Base-by-base conservation (phyloP, 2,113 vertebrate genomes). In the Cairina moschata region DNA sequence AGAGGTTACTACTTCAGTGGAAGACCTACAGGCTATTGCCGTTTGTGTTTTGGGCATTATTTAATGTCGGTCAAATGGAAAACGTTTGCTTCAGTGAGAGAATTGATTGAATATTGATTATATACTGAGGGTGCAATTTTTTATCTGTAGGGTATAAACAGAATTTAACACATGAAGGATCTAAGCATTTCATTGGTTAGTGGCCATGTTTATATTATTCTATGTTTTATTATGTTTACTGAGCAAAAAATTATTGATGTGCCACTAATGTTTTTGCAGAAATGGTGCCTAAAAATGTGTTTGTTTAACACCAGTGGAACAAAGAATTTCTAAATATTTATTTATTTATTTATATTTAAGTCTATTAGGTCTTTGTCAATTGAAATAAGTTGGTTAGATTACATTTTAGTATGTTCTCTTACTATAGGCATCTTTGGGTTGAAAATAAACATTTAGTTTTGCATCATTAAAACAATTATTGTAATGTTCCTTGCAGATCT, bases 51-150 rank as follows among this genome's bases (percentile, higher is more conserved):
- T 16, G 42, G 68, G 13, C 11, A 21, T 83, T 87, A 48, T 94
- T 86, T 86, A 72, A 78, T 84, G 69, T 75, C 1, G 0, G 62
- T 90, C 77, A 90, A 21, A 54, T 72, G 83, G 86, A 94, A 96
- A 90, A 78, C 34, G 44, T 23, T 90, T 93, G 80, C 50, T 90
- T 46, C 79, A 88, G 60, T 65, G 48, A 72, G 65, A 21, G 31
- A 13, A 75, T 68, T 86, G 79, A 96, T 82, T 86, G 65, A 38
- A 44, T 94, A 89, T 96, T 84, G 94, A 91, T 96, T 89, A 56
- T 23, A 15, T 60, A 55, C 38, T 20, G 56, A 72, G 86, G 56
- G 44, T 72, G 58, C 28, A 77, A 21, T 38, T 83, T 25, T 90
- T 68, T 91, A 13, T 82, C 76, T 89, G 23, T 18, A 83, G 79